Evolutionary conservation across 2,113 vertebrate genomes (phyloP).

Genomic region (Podilymbus podiceps): DNA sequence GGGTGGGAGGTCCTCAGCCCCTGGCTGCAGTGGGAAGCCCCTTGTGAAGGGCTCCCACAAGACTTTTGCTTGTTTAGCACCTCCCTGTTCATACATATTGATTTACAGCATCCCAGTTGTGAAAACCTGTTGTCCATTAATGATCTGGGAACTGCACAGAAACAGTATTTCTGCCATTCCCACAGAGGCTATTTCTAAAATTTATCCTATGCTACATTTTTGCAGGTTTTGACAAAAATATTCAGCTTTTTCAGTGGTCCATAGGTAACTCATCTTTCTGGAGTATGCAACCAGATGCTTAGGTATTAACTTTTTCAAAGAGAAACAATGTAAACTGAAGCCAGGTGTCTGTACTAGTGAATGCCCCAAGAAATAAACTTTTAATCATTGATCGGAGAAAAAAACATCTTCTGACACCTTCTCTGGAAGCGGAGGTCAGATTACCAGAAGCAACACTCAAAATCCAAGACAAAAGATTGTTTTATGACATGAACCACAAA

Average conservation of each 20-base stretch:
- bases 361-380: not conserved
- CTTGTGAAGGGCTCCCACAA: not conserved
- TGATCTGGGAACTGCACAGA: not conserved
- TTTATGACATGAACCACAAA: not conserved
- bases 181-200: not conserved
- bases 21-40: not conserved
- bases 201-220: not conserved
- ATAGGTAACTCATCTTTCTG: not conserved
- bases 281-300: not conserved
- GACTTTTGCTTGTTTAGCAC: not conserved
- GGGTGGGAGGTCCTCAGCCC: not conserved
- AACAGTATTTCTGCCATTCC: not conserved
- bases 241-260: not conserved
- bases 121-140: not conserved
- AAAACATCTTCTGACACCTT: not conserved
- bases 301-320: not conserved
- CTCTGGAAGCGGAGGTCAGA: not conserved
- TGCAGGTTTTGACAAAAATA: not conserved
- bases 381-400: not conserved
- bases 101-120: not conserved
- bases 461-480: not conserved
- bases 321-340: not conserved
- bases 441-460: not conserved
- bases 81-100: not conserved
- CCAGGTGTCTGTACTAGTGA: not conserved